phyloP scores from a whole-genome alignment of 1,140 invertebrate species.

The Pseudomyrmex gracilis region DNA sequence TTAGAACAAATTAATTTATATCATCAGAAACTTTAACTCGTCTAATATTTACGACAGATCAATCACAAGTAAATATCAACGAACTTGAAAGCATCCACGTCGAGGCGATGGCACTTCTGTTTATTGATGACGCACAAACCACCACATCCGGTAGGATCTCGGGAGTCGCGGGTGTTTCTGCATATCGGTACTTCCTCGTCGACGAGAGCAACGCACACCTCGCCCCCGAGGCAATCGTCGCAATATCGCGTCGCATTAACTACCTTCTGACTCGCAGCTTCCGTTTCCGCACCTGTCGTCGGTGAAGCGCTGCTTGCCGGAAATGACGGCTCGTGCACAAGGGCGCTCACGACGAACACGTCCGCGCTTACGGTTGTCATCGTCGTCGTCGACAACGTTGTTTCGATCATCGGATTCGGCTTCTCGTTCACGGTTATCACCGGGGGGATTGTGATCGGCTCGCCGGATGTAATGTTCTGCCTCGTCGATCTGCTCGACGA shows the following conservation, averaged over 20 bases:
- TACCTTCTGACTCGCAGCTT: constrained; percentile 23
- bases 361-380: constrained; percentile 4
- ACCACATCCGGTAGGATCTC: constrained; percentile 91
- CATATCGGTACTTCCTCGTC: constrained; percentile 88
- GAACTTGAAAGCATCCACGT: constrained; percentile 86
- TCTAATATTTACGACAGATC: background rate
- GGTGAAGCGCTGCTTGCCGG: constrained; percentile 25
- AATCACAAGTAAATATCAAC: constrained; percentile 7
- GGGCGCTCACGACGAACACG: background rate
- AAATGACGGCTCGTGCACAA: constrained; percentile 60
- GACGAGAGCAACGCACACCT: constrained; percentile 89
- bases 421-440: background rate
- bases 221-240: constrained; percentile 83
- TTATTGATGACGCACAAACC: constrained; percentile 89
- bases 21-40: background rate
- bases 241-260: constrained; percentile 81
- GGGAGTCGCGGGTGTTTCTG: constrained; percentile 85
- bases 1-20: background rate
- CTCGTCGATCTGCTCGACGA: constrained; percentile 71
- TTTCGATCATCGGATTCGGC: constrained; percentile 22
- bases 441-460: background rate
- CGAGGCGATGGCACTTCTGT: constrained; percentile 90
- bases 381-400: constrained; percentile 49
- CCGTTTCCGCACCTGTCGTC: constrained; percentile 49
- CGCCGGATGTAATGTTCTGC: constrained; percentile 64